phyloP scores from a whole-genome alignment of 2,888 invertebrate species.

The Drosophila mettleri region DNA sequence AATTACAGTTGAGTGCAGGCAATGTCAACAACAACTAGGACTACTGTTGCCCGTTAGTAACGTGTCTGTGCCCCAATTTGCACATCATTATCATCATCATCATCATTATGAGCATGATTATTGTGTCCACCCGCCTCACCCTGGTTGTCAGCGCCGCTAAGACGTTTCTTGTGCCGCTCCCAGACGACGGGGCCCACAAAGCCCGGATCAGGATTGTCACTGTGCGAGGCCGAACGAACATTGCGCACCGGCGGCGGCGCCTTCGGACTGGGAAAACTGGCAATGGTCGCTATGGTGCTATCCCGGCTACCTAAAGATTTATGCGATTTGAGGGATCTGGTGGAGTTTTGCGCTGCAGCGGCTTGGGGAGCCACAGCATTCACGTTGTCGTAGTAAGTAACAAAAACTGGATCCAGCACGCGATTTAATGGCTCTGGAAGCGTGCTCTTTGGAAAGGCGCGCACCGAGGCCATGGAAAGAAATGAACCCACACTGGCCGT shows the following conservation, averaged over 20 bases:
- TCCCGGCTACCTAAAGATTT: conserved; percentile 62
- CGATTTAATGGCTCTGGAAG: conserved; percentile 92
- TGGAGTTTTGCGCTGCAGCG: conserved; percentile 42
- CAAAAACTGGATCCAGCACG: conserved; percentile 92
- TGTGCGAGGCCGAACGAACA: conserved; percentile 87
- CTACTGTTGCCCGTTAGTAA: conserved; percentile 71
- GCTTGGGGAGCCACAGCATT: conserved; percentile 74
- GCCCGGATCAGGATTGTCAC: conserved; percentile 92
- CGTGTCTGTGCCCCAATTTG: conserved; percentile 71
- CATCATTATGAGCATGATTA: conserved; percentile 57
- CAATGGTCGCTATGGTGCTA: conserved; percentile 73
- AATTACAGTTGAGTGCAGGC: conserved; percentile 56
- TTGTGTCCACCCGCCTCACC: conserved; percentile 69
- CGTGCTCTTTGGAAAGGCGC: conserved; percentile 91
- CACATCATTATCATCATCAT: conserved; percentile 67
- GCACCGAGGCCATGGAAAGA: conserved; percentile 94
- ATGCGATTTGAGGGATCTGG: conserved; percentile 60
- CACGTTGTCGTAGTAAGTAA: conserved; percentile 88
- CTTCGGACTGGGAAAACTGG: conserved; percentile 80
- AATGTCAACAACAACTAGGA: conserved; percentile 53
- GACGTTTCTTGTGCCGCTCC: conserved; percentile 91
- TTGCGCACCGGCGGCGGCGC: conserved; percentile 70
- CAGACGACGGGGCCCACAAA: conserved; percentile 93
- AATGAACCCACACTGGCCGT: conserved; percentile 90
- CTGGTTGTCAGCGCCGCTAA: conserved; percentile 80